A percentile compares a stretch with the other conserved stretches of the same genome.
Conservation (phyloP, 2,797 vertebrate genomes). For the Sternarchorhynchus goeldii region DNA sequence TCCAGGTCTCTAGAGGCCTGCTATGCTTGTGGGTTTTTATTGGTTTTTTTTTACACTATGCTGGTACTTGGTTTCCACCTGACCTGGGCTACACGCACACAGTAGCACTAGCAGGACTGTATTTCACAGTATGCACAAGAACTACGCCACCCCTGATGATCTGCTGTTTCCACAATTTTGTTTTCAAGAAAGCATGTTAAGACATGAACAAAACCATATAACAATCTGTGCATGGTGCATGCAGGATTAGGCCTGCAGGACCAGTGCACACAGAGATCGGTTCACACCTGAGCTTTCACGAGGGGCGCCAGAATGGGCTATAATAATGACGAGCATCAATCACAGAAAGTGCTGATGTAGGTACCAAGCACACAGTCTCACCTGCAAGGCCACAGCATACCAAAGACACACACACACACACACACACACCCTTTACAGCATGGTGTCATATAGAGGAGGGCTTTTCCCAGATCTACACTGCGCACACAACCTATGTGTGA, state of each 20-base stretch:
- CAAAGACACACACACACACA: neutral
- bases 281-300: slow-evolving; percentile 45
- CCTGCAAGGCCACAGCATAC: slow-evolving; percentile 16
- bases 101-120: too few species aligned
- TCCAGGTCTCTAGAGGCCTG: slow-evolving; percentile 31
- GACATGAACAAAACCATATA: neutral
- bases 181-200: too few species aligned
- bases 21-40: neutral
- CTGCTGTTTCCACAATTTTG: too few species aligned
- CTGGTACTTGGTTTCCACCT: slow-evolving; percentile 37
- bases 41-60: slow-evolving; percentile 39
- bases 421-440: neutral
- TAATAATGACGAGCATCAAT: slow-evolving; percentile 33
- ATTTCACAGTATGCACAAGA: too few species aligned
- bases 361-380: neutral
- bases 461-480: neutral
- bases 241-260: too few species aligned
- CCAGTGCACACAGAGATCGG: neutral
- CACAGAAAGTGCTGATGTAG: slow-evolving; percentile 21
- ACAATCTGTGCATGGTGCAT: neutral
- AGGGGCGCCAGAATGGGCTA: neutral
- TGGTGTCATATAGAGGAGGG: neutral
- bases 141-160: too few species aligned
- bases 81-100: neutral
- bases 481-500: neutral